Evolutionary conservation across 2,797 vertebrate species (phyloP).

Genomic region (Borostomias antarcticus): DNA sequence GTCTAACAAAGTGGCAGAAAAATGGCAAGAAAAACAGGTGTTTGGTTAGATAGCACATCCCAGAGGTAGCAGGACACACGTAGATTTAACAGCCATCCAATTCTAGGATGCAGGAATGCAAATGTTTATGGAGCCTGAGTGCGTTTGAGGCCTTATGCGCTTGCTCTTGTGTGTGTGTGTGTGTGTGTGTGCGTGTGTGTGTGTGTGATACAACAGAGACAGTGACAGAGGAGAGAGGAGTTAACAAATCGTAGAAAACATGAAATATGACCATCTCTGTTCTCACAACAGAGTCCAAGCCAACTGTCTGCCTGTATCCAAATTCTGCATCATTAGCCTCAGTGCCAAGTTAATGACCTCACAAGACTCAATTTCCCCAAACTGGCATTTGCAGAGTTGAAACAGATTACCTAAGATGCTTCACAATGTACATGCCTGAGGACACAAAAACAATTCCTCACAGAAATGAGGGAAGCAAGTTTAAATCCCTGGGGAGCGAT

Average conservation of each 20-base stretch:
- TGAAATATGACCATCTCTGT: constrained; percentile 10
- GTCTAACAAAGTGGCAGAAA: constrained; percentile 6
- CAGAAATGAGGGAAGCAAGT: constrained; percentile 44
- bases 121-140: not conserved
- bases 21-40: constrained; percentile 19
- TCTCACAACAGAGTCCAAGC: constrained; percentile 14
- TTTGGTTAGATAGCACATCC: constrained; percentile 30
- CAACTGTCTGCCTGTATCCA: constrained; percentile 38
- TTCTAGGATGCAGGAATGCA: constrained; percentile 16
- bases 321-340: constrained; percentile 48
- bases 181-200: not conserved
- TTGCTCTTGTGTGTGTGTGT: constrained; percentile 1
- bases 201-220: not conserved
- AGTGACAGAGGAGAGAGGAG: constrained; percentile 2
- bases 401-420: constrained; percentile 35
- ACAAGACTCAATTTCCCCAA: constrained; percentile 33
- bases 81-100: constrained; percentile 25
- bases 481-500: constrained; percentile 53
- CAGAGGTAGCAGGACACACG: constrained; percentile 24
- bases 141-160: not conserved
- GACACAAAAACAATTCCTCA: constrained; percentile 42
- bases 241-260: constrained; percentile 3
- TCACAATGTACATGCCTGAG: constrained; percentile 26
- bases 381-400: constrained; percentile 47
- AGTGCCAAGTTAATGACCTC: constrained; percentile 50